Evolutionary conservation across 2,888 invertebrate genomes (phyloP), one percentile per base, ranked within the genome.

Genomic region (Acronicta aceris): DNA sequence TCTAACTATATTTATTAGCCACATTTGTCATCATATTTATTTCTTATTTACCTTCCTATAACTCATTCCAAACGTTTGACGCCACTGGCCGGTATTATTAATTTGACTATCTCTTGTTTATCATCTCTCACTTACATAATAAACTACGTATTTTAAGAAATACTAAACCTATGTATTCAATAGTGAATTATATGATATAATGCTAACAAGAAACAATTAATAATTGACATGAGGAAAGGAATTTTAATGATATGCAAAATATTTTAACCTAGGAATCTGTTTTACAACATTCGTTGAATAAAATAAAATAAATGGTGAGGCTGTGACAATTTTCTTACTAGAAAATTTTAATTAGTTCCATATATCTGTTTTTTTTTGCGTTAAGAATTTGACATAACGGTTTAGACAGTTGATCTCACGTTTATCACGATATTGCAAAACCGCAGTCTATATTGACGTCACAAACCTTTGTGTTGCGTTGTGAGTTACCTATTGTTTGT

Each of bases 401-500:
- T 10, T 6, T 5, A 54, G 60, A 63, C 52, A 61, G 50, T 52
- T 74, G 59, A 60, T 59, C 58, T 71, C 71, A 72, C 71, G 70
- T 42, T 60, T 68, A 60, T 68, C 65, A 71, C 56, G 65, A 67
- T 73, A 57, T 68, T 74, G 67, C 59, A 74, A 79, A 79, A 79
- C 77, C 81, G 55, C 79, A 80, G 60, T 78, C 60, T 72, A 74
- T 76, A 79, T 81, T 80, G 81, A 71, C 76, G 79, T 75, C 77
- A 76, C 58, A 57, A 57, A 65, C 57, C 74, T 78, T 81, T 80
- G 78, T 82, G 65, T 77, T 58, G 76, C 71, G 60, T 68, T 77
- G 74, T 66, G 57, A 63, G 59, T 76, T 75, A 21, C 21, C 21
- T 21, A 70, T 78, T 68, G 70, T 78, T 77, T 72, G 74, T 78